Base-by-base conservation (phyloP, 2,888 invertebrate species). In the Himalopsyche anomala region DNA sequence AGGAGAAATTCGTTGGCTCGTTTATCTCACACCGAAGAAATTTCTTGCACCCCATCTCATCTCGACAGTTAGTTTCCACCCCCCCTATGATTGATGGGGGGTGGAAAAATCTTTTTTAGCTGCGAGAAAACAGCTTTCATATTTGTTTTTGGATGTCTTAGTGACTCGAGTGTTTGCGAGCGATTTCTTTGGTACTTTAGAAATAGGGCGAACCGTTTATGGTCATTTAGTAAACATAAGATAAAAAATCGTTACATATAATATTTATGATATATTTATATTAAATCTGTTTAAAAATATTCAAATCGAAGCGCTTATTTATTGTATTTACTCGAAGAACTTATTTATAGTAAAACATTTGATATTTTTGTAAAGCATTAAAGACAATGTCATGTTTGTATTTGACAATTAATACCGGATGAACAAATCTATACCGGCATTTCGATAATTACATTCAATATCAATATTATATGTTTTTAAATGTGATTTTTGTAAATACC, bases 41-140 rank as follows among this genome's bases (percentile, higher is more conserved):
- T 62, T 62, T 62, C 62, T 62, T 62, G 19, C 62, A 28, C 62
- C 62, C 62, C 62, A 62, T 62, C 19, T 62, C 62, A 62, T 62
- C 62, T 62, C 62, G 62, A 62, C 19, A 19, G 8, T 62, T 19
- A 62, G 62, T n/a, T 62, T 62, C 62, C 62, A 62, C 62, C 19
- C 62, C 62, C 54, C 81, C 81, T 84, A 81, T 87, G 87, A 86
- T 87, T 87, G 87, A 87, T 87, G 87, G 45, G 81, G 82, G 85
- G 81, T 80, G 83, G 85, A 85, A 86, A 74, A 84, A 82, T 84
- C 85, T 62, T 54, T 85, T 83, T 82, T 40, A 38, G 56, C 54
- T 19, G 69, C 40, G 80, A 80, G 83, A 83, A 81, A 84, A 85
- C 85, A 83, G 85, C 87, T 87, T 87, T 87, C 83, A 87, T 87